These are phyloP conservation scores for Fistularia tabacaria DNA, from an alignment of 2,797 vertebrate species.

Conservation along the genomic window DNA sequence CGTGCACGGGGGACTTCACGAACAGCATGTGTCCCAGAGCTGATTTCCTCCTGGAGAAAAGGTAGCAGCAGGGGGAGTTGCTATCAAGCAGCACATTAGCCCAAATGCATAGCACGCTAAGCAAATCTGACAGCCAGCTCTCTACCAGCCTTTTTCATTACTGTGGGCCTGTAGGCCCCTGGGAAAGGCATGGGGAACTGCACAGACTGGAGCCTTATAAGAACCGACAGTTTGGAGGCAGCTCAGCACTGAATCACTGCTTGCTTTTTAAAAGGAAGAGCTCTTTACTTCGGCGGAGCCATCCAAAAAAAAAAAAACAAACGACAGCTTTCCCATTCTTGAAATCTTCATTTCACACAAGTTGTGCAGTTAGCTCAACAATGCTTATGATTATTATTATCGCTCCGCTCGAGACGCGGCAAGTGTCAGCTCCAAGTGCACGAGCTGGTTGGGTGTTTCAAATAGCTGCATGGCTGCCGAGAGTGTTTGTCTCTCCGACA, in stretches of 20 bases:
- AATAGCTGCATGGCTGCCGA: too few relatives aligned
- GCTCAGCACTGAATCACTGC: constrained; percentile 68
- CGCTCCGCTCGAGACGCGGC: not conserved
- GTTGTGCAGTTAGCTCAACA: constrained; percentile 12
- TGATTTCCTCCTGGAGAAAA: constrained; percentile 71
- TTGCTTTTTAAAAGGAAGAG: constrained; percentile 56
- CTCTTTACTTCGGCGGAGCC: constrained; percentile 35
- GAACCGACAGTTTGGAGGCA: constrained; percentile 71
- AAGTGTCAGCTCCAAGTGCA: not conserved
- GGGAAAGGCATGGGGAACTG: constrained; percentile 65
- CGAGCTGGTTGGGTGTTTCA: too few relatives aligned
- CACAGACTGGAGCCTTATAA: constrained; percentile 67
- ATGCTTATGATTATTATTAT: not conserved
- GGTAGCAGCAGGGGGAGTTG: constrained; percentile 67
- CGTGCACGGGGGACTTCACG: constrained; percentile 51
- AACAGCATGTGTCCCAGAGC: constrained; percentile 70
- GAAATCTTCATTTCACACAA: constrained; percentile 38
- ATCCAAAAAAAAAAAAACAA: constrained; percentile 29
- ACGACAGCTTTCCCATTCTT: constrained; percentile 35
- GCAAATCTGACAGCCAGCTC: constrained; percentile 73
- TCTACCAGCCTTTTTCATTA: constrained; percentile 75
- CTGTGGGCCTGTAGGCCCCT: constrained; percentile 65
- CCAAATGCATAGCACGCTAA: constrained; percentile 69
- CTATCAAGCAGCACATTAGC: constrained; percentile 75
- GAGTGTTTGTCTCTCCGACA: too few relatives aligned